Evolutionary conservation across 2,113 vertebrate species (phyloP), one percentile per base, ranked within the genome.

Genomic region (Telmatochromis brichardi): DNA sequence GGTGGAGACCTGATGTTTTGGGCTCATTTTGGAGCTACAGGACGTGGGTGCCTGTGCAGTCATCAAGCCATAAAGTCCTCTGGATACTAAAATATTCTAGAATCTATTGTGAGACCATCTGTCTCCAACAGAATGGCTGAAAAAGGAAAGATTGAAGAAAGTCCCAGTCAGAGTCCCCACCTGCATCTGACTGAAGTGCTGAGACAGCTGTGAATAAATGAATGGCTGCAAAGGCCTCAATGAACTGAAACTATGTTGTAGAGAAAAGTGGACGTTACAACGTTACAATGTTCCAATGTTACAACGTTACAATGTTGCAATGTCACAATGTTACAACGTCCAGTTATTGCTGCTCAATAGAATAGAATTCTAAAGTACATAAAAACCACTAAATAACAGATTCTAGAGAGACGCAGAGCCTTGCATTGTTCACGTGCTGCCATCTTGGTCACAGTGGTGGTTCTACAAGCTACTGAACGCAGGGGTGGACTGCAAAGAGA

Each of bases 261-360:
- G n/a, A 28, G 1, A 2, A 47, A 45, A 5, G 65, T 71, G 37
- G 7, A 19, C 5, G 7, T 23, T 5, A 13, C n/a, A 42, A 71
- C 0, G 5, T 21, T 0, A 1, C 53, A 13, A 23, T 0, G 1
- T 6, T 0, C 3, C 51, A 21, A 53, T 0, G 6, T n/a, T 0
- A 2, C 50, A 10, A 21, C 0, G 1, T n/a, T 0, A 6, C 51
- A n/a, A 51, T 0, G 3, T 6, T 0, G 4, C 51, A 54, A 14
- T 0, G 12, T 13, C 0, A 13, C 40, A 45, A 6, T 0, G 6
- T 14, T 0, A 15, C 37, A 47, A 50, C 2, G 4, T 2, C 26
- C 57, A 60, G 57, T 60, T 60, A 60, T 60, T 60, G 57, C 57
- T 2, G 14, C 57, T 0, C 57, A 31, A 31, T 31, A 60, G 57